Evolutionary conservation across 1,140 invertebrate genomes (phyloP), one percentile per base, ranked within the genome.

Genomic region (Trichogramma pretiosum): DNA sequence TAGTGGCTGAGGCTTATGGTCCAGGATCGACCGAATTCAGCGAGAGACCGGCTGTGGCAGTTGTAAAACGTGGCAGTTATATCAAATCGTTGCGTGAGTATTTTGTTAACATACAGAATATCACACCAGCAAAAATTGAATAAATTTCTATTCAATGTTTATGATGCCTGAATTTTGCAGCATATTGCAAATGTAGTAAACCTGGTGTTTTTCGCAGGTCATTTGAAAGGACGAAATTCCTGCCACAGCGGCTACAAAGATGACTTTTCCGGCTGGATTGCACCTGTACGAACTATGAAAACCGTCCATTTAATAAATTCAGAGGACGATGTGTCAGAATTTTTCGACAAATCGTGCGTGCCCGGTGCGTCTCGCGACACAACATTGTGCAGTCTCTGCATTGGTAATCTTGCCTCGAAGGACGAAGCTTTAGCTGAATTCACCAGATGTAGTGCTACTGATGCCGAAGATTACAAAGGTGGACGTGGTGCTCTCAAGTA

Each of bases 401-500:
- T 56, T 2, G 71, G 69, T 5, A 67, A 68, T 43, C 21, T 62
- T 5, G 61, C 57, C 10, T 61, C 58, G 1, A 63, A 64, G 3
- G 58, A 72, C 36, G 63, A 63, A 8, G 28, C 53, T 26, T 26
- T 61, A 0, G 58, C 46, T 10, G 26, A 57, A 43, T 57, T 50
- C 1, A 68, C 62, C 3, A 72, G 70, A 34, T 76, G 73, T 42
- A 67, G 62, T 36, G 50, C 59, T 0, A 62, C 63, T 17, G 51
- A 63, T 5, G 60, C 56, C 1, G 73, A 75, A 52, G 53, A 63
- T 41, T 76, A 63, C 55, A 65, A 56, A 30, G 70, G 72, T 13
- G 71, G 70, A 30, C 56, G 58, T 33, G 76, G 83, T 22, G 80
- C 83, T 23, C 77, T 85, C 46, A 67, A 80, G 58, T 87, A 28